Conservation (phyloP, 2,888 invertebrate genomes). For the Archaeoteleia sp. region DNA sequence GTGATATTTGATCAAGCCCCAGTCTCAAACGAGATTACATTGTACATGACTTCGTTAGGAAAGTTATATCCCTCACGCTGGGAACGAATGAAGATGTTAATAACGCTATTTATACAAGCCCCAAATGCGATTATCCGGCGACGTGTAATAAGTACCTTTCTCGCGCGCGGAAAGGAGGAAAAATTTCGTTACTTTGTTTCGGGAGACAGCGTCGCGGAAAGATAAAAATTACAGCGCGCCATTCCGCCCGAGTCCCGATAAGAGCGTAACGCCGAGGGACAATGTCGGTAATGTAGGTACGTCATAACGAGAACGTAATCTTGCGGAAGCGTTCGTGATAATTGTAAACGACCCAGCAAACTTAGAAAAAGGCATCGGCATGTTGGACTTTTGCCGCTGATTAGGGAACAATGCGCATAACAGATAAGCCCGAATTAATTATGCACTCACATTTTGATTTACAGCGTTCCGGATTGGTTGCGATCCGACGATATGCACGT, state of each 20-base stretch:
- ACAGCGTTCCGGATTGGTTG: slow-evolving; percentile 8
- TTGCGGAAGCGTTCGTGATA: slow-evolving; percentile 32
- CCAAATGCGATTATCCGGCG: slow-evolving; percentile 41
- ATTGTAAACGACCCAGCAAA: slow-evolving; percentile 23
- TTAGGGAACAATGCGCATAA: neutral
- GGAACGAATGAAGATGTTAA: slow-evolving; percentile 46
- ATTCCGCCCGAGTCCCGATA: slow-evolving; percentile 27
- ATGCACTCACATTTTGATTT: slow-evolving; percentile 8
- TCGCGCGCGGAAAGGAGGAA: slow-evolving; percentile 27
- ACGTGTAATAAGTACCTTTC: slow-evolving; percentile 44
- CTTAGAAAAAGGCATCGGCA: slow-evolving; percentile 3
- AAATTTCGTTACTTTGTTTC: slow-evolving; percentile 45
- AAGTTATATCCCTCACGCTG: slow-evolving; percentile 34
- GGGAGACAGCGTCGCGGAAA: slow-evolving; percentile 41
- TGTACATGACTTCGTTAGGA: slow-evolving; percentile 43
- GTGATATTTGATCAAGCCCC: slow-evolving; percentile 29
- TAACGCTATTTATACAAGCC: slow-evolving; percentile 47
- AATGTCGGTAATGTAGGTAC: slow-evolving; percentile 24
- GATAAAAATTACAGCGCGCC: slow-evolving; percentile 42
- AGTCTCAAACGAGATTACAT: slow-evolving; percentile 37
- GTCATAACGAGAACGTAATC: slow-evolving; percentile 40
- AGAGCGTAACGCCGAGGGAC: slow-evolving; percentile 22
- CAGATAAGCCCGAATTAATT: slow-evolving; percentile 17
- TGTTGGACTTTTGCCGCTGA: neutral
- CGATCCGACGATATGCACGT: neutral